Base-by-base conservation (phyloP, 2,797 vertebrate genomes). In the Rachycentron canadum region DNA sequence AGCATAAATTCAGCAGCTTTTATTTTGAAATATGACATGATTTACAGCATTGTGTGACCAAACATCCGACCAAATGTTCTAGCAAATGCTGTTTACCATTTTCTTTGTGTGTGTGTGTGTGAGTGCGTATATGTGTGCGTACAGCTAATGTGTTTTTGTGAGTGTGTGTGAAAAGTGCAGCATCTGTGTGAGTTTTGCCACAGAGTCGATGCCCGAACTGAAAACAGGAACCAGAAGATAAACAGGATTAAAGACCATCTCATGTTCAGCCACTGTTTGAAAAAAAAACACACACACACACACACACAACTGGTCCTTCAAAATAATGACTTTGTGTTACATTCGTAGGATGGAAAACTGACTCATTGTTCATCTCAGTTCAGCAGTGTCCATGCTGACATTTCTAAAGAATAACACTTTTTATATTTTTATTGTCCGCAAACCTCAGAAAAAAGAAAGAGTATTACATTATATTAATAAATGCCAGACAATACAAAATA, bases 131-230 rank as follows among this genome's bases (percentile, higher is more conserved):
- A n/a, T 49, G 47, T 23, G 47, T 64, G 73, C 68, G 23, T 71
- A 36, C 45, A 28, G 72, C 56, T 68, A 56, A 52, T 74, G 43
- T 82, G 88, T 81, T 75, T 65, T 78, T 23, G 58, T 47, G 34
- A 19, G 66, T 61, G 64, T 57, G 72, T 85, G 85, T 59, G 76
- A 84, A 76, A 89, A 32, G 52, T 88, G 68, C 41, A 76, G 85
- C 32, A 19, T 71, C 57, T 7, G 32, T 85, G 88, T 83, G 86
- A 89, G 23, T 82, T 86, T 85, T 62, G 63, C 63, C 87, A 83
- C 73, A 21, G 34, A 67, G 61, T 58, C 11, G 45, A 66, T 25
- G 19, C 32, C 50, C 26, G 65, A 66, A 61, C 55, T 66, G 43
- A 73, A 76, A 76, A 71, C 74, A 45, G 23, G 58, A 69, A 13